A percentile compares a stretch with the other conserved stretches of the same genome.
These are phyloP conservation scores for Aricia agestis DNA, from an alignment of 1,140 invertebrate species.

Conservation along the genomic window DNA sequence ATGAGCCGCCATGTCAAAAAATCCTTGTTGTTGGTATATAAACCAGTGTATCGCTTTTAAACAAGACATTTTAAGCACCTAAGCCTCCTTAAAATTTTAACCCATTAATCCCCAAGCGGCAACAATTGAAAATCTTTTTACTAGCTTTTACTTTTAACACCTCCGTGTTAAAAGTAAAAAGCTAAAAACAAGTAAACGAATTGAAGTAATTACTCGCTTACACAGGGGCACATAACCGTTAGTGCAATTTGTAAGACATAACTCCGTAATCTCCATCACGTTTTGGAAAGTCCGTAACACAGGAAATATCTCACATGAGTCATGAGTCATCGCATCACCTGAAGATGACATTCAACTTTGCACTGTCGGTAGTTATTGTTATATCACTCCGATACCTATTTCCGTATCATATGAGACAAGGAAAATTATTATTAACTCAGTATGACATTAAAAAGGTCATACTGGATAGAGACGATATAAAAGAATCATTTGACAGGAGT, in stretches of 20 bases:
- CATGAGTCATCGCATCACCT: not conserved
- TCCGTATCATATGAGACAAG: not conserved
- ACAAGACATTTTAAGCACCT: too few species aligned
- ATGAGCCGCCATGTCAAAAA: too few species aligned
- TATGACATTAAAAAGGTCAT: too few species aligned
- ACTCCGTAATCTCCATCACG: slow-evolving; percentile 17
- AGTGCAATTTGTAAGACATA: not conserved
- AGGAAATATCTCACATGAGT: slow-evolving; percentile 7
- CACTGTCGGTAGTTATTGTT: not conserved
- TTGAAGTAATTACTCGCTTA: not conserved
- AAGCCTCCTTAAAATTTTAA: too few species aligned
- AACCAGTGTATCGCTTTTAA: too few species aligned
- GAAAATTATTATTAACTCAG: not conserved
- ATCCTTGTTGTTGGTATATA: too few species aligned
- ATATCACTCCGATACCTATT: not conserved
- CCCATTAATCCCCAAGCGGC: too few species aligned
- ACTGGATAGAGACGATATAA: too few species aligned
- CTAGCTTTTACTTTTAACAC: too few species aligned
- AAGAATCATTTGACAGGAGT: too few species aligned
- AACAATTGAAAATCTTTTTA: too few species aligned
- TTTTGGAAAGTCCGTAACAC: slow-evolving; percentile 22
- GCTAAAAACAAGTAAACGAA: not conserved
- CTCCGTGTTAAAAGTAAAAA: too few species aligned
- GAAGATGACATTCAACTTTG: slow-evolving; percentile 14
- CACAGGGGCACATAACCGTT: not conserved